Conservation (phyloP, 1,140 invertebrate species). For the Lordiphosa stackelbergi region DNA sequence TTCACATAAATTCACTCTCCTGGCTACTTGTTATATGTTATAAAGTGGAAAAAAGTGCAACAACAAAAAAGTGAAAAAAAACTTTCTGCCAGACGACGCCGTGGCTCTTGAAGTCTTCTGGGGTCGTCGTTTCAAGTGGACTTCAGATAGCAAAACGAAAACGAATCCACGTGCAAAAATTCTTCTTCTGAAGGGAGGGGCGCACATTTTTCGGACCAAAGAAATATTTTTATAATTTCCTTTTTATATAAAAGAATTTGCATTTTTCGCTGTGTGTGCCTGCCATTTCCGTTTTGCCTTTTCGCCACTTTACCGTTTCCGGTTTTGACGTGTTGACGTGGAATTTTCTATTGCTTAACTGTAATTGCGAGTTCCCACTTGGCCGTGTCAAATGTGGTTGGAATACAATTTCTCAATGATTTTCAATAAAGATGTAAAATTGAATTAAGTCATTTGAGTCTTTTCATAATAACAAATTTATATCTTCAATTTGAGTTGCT, state of each 20-base stretch:
- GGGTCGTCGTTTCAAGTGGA: constrained; percentile 53
- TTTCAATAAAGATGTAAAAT: constrained; percentile 44
- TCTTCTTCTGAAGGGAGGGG: constrained; percentile 14
- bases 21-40: constrained; percentile 53
- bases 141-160: constrained; percentile 37
- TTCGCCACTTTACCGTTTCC: constrained; percentile 68
- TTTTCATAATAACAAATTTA: constrained; percentile 13
- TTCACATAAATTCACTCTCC: constrained; percentile 43
- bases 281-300: constrained; percentile 54
- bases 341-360: constrained; percentile 36
- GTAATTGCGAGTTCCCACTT: constrained; percentile 42
- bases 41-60: constrained; percentile 30
- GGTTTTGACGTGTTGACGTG: constrained; percentile 51
- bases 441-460: constrained; percentile 44
- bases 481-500: neutral
- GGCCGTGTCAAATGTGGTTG: constrained; percentile 15
- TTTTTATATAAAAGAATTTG: constrained; percentile 52
- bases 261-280: constrained; percentile 45
- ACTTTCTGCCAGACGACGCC: constrained; percentile 52
- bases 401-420: constrained; percentile 39
- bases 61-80: constrained; percentile 11
- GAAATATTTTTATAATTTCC: constrained; percentile 70
- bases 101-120: constrained; percentile 44
- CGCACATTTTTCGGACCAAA: constrained; percentile 18
- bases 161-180: constrained; percentile 62